Evolutionary conservation across 64 coral and sea anemone genomes (phyloP).

Genomic region (Montipora efflorescens): DNA sequence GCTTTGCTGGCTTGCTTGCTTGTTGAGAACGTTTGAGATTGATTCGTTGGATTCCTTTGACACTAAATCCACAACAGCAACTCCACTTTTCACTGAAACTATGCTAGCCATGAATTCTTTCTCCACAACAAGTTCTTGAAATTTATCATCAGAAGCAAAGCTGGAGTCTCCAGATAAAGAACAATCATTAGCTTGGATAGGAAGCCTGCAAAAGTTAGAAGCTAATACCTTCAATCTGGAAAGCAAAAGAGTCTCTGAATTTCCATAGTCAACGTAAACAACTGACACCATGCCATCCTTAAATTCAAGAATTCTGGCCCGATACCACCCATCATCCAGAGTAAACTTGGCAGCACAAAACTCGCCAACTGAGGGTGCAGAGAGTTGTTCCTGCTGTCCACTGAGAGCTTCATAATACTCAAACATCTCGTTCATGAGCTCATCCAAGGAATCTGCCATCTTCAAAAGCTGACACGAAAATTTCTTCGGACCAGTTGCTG

Average conservation of each 20-base stretch:
- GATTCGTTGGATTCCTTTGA: constrained; percentile 55
- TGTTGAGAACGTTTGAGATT: not conserved
- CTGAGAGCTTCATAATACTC: constrained; percentile 61
- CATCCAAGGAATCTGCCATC: constrained; percentile 65
- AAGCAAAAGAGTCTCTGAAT: constrained; percentile 68
- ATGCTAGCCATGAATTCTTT: constrained; percentile 40
- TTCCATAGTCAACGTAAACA: constrained; percentile 93
- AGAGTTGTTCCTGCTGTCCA: constrained; percentile 40
- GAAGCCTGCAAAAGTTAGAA: constrained; percentile 66
- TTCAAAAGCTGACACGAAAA: constrained; percentile 85
- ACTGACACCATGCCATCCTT: constrained; percentile 55
- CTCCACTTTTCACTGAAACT: not conserved
- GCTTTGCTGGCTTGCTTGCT: not conserved
- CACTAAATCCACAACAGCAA: constrained; percentile 27
- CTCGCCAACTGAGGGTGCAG: constrained; percentile 52
- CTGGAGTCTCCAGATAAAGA: constrained; percentile 25
- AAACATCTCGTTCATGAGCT: constrained; percentile 85
- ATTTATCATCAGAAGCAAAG: not conserved
- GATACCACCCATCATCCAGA: constrained; percentile 93
- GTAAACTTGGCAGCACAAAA: constrained; percentile 84
- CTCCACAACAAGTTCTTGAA: constrained; percentile 47
- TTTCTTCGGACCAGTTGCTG: constrained; percentile 34
- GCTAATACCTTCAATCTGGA: constrained; percentile 70
- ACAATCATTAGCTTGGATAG: constrained; percentile 77
- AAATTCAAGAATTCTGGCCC: constrained; percentile 59